Base-by-base conservation (phyloP, 2,113 vertebrate species). In the Gavialis gangeticus region DNA sequence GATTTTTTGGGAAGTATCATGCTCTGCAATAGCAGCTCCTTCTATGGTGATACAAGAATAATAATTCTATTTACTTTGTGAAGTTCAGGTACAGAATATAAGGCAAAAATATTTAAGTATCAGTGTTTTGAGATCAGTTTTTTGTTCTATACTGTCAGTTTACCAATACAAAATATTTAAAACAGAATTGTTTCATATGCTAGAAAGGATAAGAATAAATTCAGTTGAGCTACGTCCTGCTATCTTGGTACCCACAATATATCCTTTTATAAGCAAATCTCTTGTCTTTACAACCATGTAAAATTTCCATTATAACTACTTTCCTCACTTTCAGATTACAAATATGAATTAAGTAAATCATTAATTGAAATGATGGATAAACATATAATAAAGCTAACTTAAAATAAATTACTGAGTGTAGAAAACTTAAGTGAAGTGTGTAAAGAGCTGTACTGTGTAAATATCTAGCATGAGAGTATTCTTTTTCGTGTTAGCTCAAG, bases 261-360 rank as follows among this genome's bases (percentile, higher is more conserved):
- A 54, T 69, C 14, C 76, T 57, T 88, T 64, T 66, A 81, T 18
- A 27, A 71, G 15, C 60, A 62, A 24, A 62, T 62, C 59, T 82
- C 56, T 46, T 46, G 46, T 84, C 62, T 69, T 56, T 79, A 79
- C 63, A 6, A 13, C 85, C 27, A 58, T 80, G 66, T 28, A 79
- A 66, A 34, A 79, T 80, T 28, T 69, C 30, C 19, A 6, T 4
- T 78, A 69, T 69, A 18, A 9, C 30, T 56, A 57, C 19, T 15
- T 30, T 69, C 28, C 37, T 0, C 4, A 13, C 15, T 83, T 13
- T 2, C 2, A 69, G 86, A 13, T 86, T 27, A 30, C 67, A 59
- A 76, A 30, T 19, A 18, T 18, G 7, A 18, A 57, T 79, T 87
- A 9, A 37, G 1, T 37, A 46, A 46, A 3, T 0, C 0, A 37